These are phyloP conservation scores for Gallinago paraguaiae DNA, from an alignment of 2,113 vertebrate genomes.

Conservation along the genomic window DNA sequence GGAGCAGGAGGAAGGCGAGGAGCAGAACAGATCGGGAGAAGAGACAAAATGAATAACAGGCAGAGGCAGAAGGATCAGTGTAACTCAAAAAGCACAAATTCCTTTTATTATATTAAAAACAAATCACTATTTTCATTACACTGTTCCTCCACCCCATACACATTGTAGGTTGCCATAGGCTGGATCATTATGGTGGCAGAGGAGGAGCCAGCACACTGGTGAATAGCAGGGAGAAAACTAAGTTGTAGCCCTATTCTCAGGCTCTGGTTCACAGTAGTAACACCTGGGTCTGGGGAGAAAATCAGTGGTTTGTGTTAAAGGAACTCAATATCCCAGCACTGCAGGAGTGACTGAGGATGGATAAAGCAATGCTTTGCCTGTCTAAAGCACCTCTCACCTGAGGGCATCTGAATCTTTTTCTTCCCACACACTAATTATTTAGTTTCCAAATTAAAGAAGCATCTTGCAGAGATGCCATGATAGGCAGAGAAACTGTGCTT, in stretches of 20 bases:
- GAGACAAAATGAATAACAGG: constrained; percentile 20
- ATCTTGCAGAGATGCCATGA: neutral
- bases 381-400: neutral
- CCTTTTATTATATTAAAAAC: constrained; percentile 8
- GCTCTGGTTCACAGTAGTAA: neutral
- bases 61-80: neutral
- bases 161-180: neutral
- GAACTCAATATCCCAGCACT: neutral
- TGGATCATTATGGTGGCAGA: neutral
- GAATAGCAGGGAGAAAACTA: neutral
- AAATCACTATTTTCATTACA: constrained; percentile 25
- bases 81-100: constrained; percentile 33
- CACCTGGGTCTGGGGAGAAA: neutral
- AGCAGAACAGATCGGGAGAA: constrained; percentile 26
- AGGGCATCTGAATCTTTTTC: neutral
- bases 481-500: neutral
- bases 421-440: neutral
- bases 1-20: neutral
- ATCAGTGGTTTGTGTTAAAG: constrained; percentile 2
- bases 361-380: neutral
- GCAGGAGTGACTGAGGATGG: neutral
- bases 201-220: neutral
- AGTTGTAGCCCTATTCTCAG: neutral
- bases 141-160: neutral
- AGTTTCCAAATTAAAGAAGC: neutral